Conservation (phyloP, 37 sponge, comb jelly and placozoan genomes). For the Agelas oroides region DNA sequence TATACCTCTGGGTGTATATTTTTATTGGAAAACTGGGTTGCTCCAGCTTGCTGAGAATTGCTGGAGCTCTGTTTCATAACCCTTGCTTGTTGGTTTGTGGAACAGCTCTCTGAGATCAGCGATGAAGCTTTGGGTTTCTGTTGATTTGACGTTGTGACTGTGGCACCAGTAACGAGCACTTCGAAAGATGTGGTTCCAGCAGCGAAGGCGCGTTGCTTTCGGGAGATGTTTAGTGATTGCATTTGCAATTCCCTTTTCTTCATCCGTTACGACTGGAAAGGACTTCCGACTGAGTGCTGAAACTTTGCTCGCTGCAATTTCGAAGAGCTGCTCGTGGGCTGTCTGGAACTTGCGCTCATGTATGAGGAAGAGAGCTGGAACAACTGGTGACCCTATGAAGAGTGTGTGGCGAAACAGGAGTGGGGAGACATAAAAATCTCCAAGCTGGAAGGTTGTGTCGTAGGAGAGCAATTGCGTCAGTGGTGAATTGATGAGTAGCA, state of each 20-base stretch:
- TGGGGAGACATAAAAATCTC: constrained; percentile 57
- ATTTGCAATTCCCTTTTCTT: constrained; percentile 43
- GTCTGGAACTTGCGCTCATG: constrained; percentile 33
- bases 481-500: constrained; percentile 12
- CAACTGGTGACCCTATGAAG: constrained; percentile 21
- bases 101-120: constrained; percentile 39
- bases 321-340: constrained; percentile 16
- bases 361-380: constrained; percentile 27
- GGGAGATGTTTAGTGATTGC: constrained; percentile 36
- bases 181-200: constrained; percentile 55
- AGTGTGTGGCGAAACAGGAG: constrained; percentile 45
- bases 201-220: constrained; percentile 21
- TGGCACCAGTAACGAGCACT: constrained; percentile 22
- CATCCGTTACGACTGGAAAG: constrained; percentile 44
- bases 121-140: no score
- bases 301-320: constrained; percentile 9
- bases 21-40: constrained; percentile 25
- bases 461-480: constrained; percentile 17
- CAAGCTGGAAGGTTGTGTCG: constrained; percentile 58
- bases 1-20: constrained; percentile 35
- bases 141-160: no score
- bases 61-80: neutral
- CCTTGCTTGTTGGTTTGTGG: neutral
- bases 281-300: neutral
- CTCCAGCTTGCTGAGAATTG: constrained; percentile 19